A percentile compares a stretch with the other conserved stretches of the same genome.
phyloP scores from a whole-genome alignment of 2,113 vertebrate genomes.

The Parus major region DNA sequence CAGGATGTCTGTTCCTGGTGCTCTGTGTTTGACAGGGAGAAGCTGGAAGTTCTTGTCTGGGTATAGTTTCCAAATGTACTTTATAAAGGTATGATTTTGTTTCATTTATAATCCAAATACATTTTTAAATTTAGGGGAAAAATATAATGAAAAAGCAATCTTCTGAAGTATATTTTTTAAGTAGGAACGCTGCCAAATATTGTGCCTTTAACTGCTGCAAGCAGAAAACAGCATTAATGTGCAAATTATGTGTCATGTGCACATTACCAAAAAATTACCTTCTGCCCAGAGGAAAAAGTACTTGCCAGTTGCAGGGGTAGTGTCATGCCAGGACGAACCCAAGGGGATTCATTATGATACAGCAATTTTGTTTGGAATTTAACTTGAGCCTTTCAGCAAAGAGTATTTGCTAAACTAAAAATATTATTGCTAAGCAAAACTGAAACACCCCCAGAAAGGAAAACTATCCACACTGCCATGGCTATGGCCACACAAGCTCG shows the following conservation, averaged over 20 bases:
- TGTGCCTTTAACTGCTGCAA: background rate
- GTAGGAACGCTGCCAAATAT: background rate
- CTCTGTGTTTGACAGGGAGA: background rate
- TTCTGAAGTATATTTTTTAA: background rate
- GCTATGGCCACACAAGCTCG: background rate
- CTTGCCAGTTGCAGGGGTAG: background rate
- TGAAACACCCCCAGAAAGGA: background rate
- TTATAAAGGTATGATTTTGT: background rate
- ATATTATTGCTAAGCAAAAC: background rate
- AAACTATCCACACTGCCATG: background rate
- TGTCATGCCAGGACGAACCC: background rate
- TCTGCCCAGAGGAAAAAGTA: background rate
- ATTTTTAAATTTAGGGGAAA: background rate
- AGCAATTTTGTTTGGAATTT: background rate
- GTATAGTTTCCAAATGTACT: background rate
- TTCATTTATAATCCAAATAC: background rate
- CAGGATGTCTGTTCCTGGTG: background rate
- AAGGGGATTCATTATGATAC: background rate
- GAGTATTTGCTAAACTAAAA: background rate
- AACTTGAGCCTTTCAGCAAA: background rate
- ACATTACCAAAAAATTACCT: background rate
- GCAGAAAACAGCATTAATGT: background rate
- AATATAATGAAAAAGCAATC: background rate
- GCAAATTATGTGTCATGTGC: background rate
- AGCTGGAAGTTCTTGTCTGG: background rate